Evolutionary conservation across 2,113 vertebrate species (phyloP).

Genomic region (Pitta sordida): DNA sequence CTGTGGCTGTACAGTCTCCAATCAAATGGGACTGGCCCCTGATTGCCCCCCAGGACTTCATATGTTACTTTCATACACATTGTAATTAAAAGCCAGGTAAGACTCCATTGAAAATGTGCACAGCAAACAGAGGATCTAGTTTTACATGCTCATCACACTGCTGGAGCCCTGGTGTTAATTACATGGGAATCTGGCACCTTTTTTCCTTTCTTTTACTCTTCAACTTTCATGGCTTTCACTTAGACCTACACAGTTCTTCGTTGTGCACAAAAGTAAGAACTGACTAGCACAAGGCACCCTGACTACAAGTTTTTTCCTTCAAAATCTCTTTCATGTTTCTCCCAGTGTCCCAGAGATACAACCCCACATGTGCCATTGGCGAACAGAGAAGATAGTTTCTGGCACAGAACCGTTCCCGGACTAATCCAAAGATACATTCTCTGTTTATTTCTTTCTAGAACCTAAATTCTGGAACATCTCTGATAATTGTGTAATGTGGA

Average conservation of each 20-base stretch:
- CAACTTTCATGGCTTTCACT: neutral
- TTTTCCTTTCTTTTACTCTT: neutral
- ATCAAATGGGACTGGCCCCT: neutral
- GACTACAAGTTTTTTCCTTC: neutral
- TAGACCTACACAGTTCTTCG: neutral
- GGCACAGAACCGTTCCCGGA: neutral
- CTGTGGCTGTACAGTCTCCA: neutral
- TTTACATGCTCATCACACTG: neutral
- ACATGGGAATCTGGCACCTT: neutral
- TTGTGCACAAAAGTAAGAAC: neutral
- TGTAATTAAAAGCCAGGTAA: neutral
- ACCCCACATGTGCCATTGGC: rapidly evolving
- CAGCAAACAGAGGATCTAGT: neutral
- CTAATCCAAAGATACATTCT: neutral
- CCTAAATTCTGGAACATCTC: neutral
- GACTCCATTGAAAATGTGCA: neutral
- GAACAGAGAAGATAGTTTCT: neutral
- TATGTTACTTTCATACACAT: neutral
- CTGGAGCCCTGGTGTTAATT: neutral
- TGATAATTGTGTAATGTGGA: neutral
- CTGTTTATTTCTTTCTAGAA: neutral
- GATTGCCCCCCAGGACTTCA: neutral
- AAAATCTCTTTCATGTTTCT: neutral
- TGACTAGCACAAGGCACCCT: neutral
- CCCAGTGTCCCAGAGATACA: neutral